Evolutionary conservation across 2,888 invertebrate species (phyloP).

Genomic region (Dasypolia templi): DNA sequence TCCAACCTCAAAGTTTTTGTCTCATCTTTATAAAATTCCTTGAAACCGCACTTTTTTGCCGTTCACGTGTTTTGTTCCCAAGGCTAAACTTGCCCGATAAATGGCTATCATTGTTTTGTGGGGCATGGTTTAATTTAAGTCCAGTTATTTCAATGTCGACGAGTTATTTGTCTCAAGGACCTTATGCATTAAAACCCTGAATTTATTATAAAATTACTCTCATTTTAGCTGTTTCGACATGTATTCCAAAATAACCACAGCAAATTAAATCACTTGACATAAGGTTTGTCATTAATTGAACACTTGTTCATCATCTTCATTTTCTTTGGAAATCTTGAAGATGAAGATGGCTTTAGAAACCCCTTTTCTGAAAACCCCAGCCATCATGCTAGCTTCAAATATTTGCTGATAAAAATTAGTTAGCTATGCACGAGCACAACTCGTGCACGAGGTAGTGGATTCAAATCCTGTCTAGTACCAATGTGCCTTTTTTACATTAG

Average conservation of each 20-base stretch:
- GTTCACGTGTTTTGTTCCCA: slow-evolving; percentile 13
- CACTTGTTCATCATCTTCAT: too few relatives aligned
- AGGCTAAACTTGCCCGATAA: slow-evolving; percentile 26
- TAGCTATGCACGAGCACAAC: too few relatives aligned
- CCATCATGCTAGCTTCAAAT: neutral
- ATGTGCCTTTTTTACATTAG: neutral
- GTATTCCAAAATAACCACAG: neutral
- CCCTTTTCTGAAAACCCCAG: too few relatives aligned
- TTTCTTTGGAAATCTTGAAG: neutral
- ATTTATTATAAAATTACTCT: neutral
- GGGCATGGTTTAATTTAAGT: neutral
- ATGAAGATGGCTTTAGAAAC: neutral
- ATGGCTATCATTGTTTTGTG: slow-evolving; percentile 10
- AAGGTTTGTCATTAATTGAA: neutral
- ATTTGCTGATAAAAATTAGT: neutral
- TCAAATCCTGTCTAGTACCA: neutral
- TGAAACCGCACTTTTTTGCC: slow-evolving; percentile 28
- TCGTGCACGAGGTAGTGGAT: neutral
- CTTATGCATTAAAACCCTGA: neutral
- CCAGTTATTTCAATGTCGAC: neutral
- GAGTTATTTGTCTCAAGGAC: neutral
- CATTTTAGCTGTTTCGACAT: neutral
- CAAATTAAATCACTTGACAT: neutral
- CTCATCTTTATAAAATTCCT: slow-evolving; percentile 47
- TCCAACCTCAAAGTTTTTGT: slow-evolving; percentile 17